These are phyloP conservation scores for Andrena cerasifolii DNA, from an alignment of 1,140 invertebrate genomes.

Conservation along the genomic window DNA sequence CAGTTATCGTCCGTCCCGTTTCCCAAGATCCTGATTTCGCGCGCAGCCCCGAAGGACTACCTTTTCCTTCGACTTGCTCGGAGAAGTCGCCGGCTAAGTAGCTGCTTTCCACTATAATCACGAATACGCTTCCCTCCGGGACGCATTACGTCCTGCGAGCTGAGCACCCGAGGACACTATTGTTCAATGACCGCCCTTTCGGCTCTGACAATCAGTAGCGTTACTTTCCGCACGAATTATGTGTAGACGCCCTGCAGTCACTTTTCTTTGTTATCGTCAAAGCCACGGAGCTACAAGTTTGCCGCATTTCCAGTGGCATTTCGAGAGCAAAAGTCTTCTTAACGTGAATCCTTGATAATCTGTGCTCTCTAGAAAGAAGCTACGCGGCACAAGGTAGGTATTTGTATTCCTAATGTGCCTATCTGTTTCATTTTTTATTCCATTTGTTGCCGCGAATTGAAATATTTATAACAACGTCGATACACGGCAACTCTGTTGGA, in stretches of 20 bases:
- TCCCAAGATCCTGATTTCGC: constrained; percentile 26
- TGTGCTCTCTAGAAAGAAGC: too few species aligned
- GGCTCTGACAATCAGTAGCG: background rate
- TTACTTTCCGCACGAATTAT: constrained; percentile 31
- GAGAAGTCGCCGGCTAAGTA: constrained; percentile 49
- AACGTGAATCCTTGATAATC: too few species aligned
- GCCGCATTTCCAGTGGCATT: background rate
- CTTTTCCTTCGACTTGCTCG: constrained; percentile 42
- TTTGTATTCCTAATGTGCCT: too few species aligned
- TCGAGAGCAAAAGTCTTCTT: too few species aligned
- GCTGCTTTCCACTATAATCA: constrained; percentile 55
- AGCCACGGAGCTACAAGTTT: background rate
- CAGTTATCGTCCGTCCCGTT: constrained; percentile 16
- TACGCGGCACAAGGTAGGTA: too few species aligned
- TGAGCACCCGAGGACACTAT: constrained; percentile 48
- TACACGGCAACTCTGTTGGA: background rate
- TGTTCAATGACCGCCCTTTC: constrained; percentile 40
- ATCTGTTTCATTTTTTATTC: too few species aligned
- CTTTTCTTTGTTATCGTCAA: background rate
- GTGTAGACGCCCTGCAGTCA: background rate
- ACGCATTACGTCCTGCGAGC: constrained; percentile 23
- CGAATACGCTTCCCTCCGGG: constrained; percentile 45
- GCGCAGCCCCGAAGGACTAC: constrained; percentile 6
- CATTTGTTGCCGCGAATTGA: too few species aligned
- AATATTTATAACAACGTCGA: background rate